Evolutionary conservation across 1,140 invertebrate genomes (phyloP).

Genomic region (Scaptodrosophila lebanonensis): DNA sequence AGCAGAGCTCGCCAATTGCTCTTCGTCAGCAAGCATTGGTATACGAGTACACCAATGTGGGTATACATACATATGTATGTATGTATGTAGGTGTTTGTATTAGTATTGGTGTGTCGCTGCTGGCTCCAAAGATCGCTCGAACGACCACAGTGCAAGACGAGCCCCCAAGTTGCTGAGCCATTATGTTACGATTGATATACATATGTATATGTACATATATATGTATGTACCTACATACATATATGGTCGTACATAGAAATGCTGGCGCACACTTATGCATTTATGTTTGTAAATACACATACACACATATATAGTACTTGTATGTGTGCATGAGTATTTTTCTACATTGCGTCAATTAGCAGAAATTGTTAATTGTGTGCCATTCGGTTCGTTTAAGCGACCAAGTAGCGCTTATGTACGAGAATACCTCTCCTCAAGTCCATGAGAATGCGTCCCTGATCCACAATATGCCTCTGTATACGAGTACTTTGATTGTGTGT

Average conservation of each 20-base stretch:
- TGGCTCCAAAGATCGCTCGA: slow-evolving; percentile 9
- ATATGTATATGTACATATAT: slow-evolving; percentile 19
- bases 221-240: no score
- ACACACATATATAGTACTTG: no score
- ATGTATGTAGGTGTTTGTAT: slow-evolving; percentile 3
- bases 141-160: slow-evolving; percentile 37
- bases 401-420: no score
- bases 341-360: slow-evolving; percentile 60
- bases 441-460: slow-evolving; percentile 35
- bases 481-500: slow-evolving; percentile 3
- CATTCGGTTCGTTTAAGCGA: slow-evolving; percentile 17
- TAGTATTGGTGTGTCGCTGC: slow-evolving; percentile 29
- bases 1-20: no score
- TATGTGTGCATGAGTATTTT: no score
- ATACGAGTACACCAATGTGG: slow-evolving; percentile 2
- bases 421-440: no score
- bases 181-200: slow-evolving; percentile 35
- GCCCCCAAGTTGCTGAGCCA: slow-evolving; percentile 53
- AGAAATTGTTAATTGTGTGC: slow-evolving; percentile 55
- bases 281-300: no score
- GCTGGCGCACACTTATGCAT: no score
- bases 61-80: no score
- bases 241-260: no score
- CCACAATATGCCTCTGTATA: slow-evolving; percentile 27
- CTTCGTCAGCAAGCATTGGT: slow-evolving; percentile 12